phyloP scores from a whole-genome alignment of 2,888 invertebrate species.

The Halocaridina rubra region DNA sequence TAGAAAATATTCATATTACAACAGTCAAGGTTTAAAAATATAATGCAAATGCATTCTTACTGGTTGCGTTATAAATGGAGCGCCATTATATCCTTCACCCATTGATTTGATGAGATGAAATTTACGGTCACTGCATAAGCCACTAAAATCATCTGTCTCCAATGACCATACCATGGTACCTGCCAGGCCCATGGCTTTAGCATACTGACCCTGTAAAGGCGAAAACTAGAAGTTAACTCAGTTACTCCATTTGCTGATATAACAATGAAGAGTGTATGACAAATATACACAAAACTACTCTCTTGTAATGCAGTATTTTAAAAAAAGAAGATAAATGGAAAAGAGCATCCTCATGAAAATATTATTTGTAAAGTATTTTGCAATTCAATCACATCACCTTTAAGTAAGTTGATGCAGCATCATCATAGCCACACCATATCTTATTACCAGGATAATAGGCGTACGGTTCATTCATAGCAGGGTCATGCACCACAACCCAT shows the following conservation, averaged over 20 bases:
- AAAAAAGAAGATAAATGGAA: no score
- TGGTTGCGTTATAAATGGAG: neutral
- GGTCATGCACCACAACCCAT: slow-evolving; percentile 17
- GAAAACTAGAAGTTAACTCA: neutral
- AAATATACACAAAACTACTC: no score
- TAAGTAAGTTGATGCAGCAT: neutral
- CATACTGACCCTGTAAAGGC: slow-evolving; percentile 70
- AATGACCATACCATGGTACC: slow-evolving; percentile 92
- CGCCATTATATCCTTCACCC: slow-evolving; percentile 72
- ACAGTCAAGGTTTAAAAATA: no score
- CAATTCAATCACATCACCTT: slow-evolving; percentile 7
- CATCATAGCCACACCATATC: slow-evolving; percentile 15
- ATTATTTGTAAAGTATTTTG: neutral
- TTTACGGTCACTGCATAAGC: slow-evolving; percentile 75
- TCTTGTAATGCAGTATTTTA: no score
- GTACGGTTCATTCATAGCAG: slow-evolving; percentile 33
- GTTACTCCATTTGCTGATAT: no score
- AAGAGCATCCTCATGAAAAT: no score
- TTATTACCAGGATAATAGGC: neutral
- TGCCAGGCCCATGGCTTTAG: slow-evolving; percentile 76
- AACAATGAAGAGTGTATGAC: no score
- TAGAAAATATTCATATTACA: neutral
- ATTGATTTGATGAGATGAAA: slow-evolving; percentile 81
- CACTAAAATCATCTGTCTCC: slow-evolving; percentile 87
- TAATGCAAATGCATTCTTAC: no score